Percentiles rank a stretch among this genome's conserved stretches.
Evolutionary conservation across 2,888 invertebrate species (phyloP).

Genomic region (Boloria selene): DNA sequence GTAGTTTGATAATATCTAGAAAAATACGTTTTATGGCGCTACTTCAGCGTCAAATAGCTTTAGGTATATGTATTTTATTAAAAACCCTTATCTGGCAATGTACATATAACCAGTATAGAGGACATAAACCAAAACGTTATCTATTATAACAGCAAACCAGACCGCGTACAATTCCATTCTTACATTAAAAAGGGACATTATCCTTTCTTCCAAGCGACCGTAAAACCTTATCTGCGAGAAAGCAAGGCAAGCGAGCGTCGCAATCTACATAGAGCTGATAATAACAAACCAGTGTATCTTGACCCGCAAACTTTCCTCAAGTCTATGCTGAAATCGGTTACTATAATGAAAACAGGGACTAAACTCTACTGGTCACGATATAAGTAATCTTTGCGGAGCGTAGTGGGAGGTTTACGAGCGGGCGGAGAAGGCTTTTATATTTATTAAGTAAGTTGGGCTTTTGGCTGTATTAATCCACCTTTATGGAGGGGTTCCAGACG

Average conservation of each 20-base stretch:
- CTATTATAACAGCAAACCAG: constrained; percentile 67
- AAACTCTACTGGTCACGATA: constrained; percentile 61
- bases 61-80: constrained; percentile 1
- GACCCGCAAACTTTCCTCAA: constrained; percentile 55
- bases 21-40: not conserved
- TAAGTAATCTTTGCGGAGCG: constrained; percentile 78
- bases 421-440: constrained; percentile 82
- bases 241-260: constrained; percentile 66
- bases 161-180: constrained; percentile 63
- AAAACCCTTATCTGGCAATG: constrained; percentile 11
- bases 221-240: constrained; percentile 80
- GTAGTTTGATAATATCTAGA: too few relatives aligned
- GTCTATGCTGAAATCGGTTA: constrained; percentile 43
- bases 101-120: constrained; percentile 31
- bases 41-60: not conserved
- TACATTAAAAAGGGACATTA: constrained; percentile 78
- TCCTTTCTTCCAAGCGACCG: constrained; percentile 74
- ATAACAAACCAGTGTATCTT: constrained; percentile 60
- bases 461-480: constrained; percentile 81
- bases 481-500: constrained; percentile 75
- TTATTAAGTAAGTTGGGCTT: constrained; percentile 83
- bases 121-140: constrained; percentile 57
- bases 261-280: constrained; percentile 82
- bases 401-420: constrained; percentile 79
- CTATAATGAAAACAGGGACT: constrained; percentile 68